Conservation (phyloP, 1,140 invertebrate genomes). For the Pararge aegeria region DNA sequence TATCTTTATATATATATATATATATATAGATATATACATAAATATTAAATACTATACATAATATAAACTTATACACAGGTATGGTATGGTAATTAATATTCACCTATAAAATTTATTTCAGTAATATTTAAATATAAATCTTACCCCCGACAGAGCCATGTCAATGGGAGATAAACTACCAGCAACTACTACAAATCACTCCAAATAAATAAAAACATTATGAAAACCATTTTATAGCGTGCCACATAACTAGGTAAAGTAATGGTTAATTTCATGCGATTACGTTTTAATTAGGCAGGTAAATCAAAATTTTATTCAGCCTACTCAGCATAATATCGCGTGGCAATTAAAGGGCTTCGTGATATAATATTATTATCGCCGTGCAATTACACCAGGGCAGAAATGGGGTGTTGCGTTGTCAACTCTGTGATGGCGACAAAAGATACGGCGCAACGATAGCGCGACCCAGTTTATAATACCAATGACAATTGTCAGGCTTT, state of each 20-base stretch:
- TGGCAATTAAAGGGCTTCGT: not conserved
- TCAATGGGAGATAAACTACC: too few species aligned
- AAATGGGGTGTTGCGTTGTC: not conserved
- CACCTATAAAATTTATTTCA: too few species aligned
- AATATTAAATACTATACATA: too few species aligned
- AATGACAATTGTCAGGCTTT: not conserved
- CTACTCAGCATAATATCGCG: not conserved
- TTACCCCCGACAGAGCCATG: too few species aligned
- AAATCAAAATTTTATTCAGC: not conserved
- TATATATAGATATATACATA: too few species aligned
- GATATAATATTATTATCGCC: not conserved
- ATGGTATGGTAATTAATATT: too few species aligned
- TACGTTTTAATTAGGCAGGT: not conserved
- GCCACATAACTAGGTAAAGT: not conserved
- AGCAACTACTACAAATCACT: too few species aligned
- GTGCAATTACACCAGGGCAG: not conserved
- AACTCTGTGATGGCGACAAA: not conserved
- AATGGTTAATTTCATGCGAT: not conserved
- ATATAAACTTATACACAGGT: too few species aligned
- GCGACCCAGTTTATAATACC: conserved; percentile 8
- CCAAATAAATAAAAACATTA: too few species aligned
- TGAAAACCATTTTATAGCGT: too few species aligned
- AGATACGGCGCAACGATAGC: conserved; percentile 5
- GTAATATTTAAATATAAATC: too few species aligned
- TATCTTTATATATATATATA: too few species aligned